A percentile compares a stretch with the other conserved stretches of the same genome.
Evolutionary conservation across 2,888 invertebrate species (phyloP).

Genomic region (Rhogogaster chlorosoma): DNA sequence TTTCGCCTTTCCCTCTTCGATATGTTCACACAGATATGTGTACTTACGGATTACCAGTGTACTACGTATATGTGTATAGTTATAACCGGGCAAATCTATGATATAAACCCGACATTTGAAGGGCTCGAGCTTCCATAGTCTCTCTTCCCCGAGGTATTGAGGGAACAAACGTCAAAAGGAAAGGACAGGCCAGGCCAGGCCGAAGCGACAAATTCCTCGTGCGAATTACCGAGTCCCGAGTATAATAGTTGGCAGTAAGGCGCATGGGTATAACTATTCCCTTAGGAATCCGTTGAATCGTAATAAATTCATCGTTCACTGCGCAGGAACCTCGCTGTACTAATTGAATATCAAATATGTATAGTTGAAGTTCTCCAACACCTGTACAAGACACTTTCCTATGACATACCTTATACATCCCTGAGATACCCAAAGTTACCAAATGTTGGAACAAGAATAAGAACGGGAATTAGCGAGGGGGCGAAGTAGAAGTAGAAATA

Average conservation of each 20-base stretch:
- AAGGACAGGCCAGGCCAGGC: not conserved
- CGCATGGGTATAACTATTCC: conserved; percentile 4
- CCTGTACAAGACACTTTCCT: not conserved
- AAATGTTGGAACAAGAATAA: conserved; percentile 23
- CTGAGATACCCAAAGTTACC: conserved; percentile 28
- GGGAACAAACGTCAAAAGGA: not conserved
- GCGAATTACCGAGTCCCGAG: not conserved
- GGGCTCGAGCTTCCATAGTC: conserved; percentile 1
- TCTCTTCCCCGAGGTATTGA: not conserved
- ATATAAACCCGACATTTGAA: not conserved
- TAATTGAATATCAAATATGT: conserved; percentile 44
- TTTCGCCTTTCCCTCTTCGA: conserved; percentile 8
- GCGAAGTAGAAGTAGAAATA: conserved; percentile 21
- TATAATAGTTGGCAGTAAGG: not conserved
- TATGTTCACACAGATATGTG: not conserved
- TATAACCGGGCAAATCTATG: not conserved
- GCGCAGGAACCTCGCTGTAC: not conserved
- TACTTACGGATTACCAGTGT: not conserved
- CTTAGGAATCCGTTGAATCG: conserved; percentile 12
- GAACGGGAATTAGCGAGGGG: not conserved
- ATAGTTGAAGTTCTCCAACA: not conserved
- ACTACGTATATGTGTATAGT: not conserved
- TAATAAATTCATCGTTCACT: conserved; percentile 32
- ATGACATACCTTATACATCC: conserved; percentile 17
- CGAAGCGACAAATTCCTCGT: not conserved